Percentiles rank a stretch among this genome's conserved stretches.
These are phyloP conservation scores for Alca torda DNA, from an alignment of 2,797 vertebrate genomes.

Conservation along the genomic window DNA sequence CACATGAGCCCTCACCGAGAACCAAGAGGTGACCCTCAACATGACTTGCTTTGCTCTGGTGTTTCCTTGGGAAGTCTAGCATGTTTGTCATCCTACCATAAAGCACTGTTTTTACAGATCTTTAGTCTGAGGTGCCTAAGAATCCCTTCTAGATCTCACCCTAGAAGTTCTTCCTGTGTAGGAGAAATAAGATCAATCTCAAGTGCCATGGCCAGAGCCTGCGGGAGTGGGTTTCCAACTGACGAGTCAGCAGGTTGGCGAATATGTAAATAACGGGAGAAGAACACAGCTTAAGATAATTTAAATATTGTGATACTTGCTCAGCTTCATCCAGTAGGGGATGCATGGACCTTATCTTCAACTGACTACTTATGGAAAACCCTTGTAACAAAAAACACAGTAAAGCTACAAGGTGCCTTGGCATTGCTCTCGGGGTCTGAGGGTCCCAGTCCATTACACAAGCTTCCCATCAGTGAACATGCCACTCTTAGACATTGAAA, in stretches of 20 bases:
- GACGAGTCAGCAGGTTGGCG: background rate
- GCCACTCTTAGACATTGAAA: rapidly evolving
- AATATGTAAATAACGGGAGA: background rate
- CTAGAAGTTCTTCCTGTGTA: background rate
- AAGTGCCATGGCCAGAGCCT: background rate
- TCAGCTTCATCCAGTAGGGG: background rate
- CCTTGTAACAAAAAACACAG: rapidly evolving
- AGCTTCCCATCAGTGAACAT: background rate
- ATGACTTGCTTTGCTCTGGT: background rate
- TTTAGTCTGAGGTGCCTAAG: background rate
- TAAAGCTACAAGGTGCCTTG: background rate
- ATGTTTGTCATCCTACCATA: background rate
- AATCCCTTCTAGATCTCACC: background rate
- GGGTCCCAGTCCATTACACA: no score
- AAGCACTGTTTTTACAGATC: background rate
- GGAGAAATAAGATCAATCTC: background rate
- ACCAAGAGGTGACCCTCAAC: background rate
- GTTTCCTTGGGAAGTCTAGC: background rate
- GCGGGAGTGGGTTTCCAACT: background rate
- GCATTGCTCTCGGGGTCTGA: background rate
- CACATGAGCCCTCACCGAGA: background rate
- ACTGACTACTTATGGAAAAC: background rate
- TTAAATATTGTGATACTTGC: background rate
- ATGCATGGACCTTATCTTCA: background rate
- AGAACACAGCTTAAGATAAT: background rate